A percentile compares a stretch with the other conserved stretches of the same genome.
Conservation (phyloP, 2,113 vertebrate genomes). For the Todiramphus chloris region DNA sequence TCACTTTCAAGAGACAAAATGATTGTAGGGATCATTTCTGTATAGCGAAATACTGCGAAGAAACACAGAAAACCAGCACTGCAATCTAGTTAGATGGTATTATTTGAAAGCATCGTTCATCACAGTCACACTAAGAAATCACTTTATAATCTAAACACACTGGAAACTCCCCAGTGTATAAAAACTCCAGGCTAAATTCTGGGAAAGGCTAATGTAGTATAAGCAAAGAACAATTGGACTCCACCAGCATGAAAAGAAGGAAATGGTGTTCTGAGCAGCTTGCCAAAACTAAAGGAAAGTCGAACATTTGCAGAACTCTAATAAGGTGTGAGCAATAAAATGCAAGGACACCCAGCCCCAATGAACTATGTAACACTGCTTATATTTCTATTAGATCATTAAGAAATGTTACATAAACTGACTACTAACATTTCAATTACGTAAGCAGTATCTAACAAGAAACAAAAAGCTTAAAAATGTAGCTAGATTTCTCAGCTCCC, state of each 20-base stretch:
- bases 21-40: background rate
- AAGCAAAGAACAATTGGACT: conserved; percentile 75
- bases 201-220: conserved; percentile 73
- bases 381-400: background rate
- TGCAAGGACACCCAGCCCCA: conserved; percentile 33
- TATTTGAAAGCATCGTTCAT: conserved; percentile 22
- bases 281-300: conserved; percentile 74
- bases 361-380: background rate
- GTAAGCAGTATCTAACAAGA: background rate
- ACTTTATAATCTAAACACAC: conserved; percentile 68
- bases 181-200: conserved; percentile 71
- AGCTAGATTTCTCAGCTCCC: background rate
- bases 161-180: conserved; percentile 74
- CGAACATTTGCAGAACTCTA: conserved; percentile 60
- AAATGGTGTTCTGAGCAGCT: conserved; percentile 72
- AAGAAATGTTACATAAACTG: background rate
- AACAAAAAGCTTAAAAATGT: background rate
- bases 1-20: background rate
- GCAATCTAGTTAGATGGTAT: conserved; percentile 16
- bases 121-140: conserved; percentile 51
- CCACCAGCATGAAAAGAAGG: conserved; percentile 80
- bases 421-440: background rate
- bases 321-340: conserved; percentile 43
- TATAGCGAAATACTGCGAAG: background rate
- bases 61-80: background rate